Conservation (phyloP, 2,113 vertebrate genomes). For the Symphodus melops region DNA sequence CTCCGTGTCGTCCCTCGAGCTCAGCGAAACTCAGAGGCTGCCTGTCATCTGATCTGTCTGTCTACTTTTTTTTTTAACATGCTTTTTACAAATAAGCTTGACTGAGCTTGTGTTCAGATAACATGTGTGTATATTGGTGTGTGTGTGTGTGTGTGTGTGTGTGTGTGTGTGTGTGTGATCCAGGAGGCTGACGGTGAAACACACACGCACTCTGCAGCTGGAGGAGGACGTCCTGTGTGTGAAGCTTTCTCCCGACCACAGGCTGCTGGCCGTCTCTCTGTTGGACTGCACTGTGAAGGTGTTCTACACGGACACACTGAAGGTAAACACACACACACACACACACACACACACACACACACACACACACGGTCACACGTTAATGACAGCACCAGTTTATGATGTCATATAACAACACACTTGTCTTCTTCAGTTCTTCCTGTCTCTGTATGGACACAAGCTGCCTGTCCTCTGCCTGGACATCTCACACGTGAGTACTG, state of each 20-base stretch:
- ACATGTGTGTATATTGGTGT: slow-evolving; percentile 22
- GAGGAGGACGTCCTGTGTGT: slow-evolving; percentile 96
- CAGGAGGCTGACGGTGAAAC: slow-evolving; percentile 90
- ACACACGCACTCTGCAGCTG: slow-evolving; percentile 89
- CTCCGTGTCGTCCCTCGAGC: too few relatives aligned
- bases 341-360: too few relatives aligned
- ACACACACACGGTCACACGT: too few relatives aligned
- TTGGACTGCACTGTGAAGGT: slow-evolving; percentile 96
- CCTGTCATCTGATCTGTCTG: too few relatives aligned
- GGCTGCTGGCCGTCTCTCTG: slow-evolving; percentile 91
- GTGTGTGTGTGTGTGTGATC: slow-evolving; percentile 8
- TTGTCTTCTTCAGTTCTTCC: slow-evolving; percentile 88
- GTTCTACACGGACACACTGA: slow-evolving; percentile 94
- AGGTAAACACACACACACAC: slow-evolving; percentile 87
- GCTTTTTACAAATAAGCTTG: too few relatives aligned
- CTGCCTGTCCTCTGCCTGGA: slow-evolving; percentile 97
- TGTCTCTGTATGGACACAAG: slow-evolving; percentile 98
- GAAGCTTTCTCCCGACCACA: slow-evolving; percentile 89
- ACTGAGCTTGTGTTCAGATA: neutral
- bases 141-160: slow-evolving; percentile 15
- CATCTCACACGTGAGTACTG: slow-evolving; percentile 94
- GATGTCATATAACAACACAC: neutral
- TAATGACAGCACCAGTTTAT: too few relatives aligned
- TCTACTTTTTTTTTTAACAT: too few relatives aligned
- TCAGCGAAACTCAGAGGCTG: too few relatives aligned